These are phyloP conservation scores for Temnothorax curvispinosus DNA, from an alignment of 1,140 invertebrate species.

Conservation along the genomic window DNA sequence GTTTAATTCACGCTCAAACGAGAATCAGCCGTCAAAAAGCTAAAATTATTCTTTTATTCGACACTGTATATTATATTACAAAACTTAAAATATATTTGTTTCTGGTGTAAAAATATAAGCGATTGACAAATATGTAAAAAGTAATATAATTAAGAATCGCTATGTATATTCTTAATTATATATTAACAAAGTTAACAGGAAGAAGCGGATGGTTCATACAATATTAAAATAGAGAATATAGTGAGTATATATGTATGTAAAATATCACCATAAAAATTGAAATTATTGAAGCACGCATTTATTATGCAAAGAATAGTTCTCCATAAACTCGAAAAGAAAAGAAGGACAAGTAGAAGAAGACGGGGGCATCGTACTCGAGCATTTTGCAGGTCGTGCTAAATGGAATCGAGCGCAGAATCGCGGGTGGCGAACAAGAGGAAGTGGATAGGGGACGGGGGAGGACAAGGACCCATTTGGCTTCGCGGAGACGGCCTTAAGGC, in stretches of 20 bases:
- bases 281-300: neutral
- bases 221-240: too few species aligned
- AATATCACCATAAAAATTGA: too few species aligned
- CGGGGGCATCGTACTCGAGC: constrained; percentile 48
- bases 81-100: neutral
- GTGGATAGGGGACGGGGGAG: neutral
- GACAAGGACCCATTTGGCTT: constrained; percentile 50
- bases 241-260: too few species aligned
- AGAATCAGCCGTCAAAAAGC: neutral
- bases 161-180: neutral
- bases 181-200: neutral
- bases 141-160: neutral
- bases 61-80: neutral
- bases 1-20: neutral
- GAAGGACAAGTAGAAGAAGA: constrained; percentile 10
- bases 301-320: neutral
- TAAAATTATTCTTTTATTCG: neutral
- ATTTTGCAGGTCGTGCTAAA: constrained; percentile 61
- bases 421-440: constrained; percentile 55
- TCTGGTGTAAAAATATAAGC: neutral
- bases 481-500: constrained; percentile 70
- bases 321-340: constrained; percentile 12
- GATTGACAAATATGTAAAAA: neutral
- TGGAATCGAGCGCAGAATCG: constrained; percentile 60
- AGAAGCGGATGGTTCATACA: neutral